Conservation (phyloP, 2,888 invertebrate genomes). For the Mesodorylaimus sp. region DNA sequence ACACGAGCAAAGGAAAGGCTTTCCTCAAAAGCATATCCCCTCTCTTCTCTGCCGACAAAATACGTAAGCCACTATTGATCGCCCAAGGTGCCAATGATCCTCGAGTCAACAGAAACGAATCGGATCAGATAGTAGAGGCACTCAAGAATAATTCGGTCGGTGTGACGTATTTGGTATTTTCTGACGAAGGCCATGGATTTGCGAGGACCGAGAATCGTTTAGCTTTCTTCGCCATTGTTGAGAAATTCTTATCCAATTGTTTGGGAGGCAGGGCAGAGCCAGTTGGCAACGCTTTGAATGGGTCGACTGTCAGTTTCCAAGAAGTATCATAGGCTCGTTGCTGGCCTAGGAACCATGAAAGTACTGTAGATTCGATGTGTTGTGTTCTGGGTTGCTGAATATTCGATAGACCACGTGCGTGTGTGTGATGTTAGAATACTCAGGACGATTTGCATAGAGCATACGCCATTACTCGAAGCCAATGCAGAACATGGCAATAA, state of each 20-base stretch:
- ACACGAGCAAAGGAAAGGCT: background rate
- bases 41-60: slow-evolving; percentile 4
- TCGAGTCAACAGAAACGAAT: slow-evolving; percentile 24
- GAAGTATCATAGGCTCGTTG: too few species aligned
- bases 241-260: slow-evolving; percentile 5
- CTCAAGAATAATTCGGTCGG: background rate
- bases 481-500: too few species aligned
- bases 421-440: too few species aligned
- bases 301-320: too few species aligned
- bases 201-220: slow-evolving; percentile 11
- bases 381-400: too few species aligned
- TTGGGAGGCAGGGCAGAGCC: slow-evolving; percentile 7
- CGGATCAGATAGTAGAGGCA: slow-evolving; percentile 13
- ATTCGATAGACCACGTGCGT: too few species aligned
- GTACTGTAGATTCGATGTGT: too few species aligned
- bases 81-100: slow-evolving; percentile 28
- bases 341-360: too few species aligned
- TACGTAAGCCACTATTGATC: slow-evolving; percentile 22
- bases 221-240: slow-evolving; percentile 1
- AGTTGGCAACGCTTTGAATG: background rate
- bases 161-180: slow-evolving; percentile 3
- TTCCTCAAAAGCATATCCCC: slow-evolving; percentile 1
- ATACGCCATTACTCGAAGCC: too few species aligned
- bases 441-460: too few species aligned
- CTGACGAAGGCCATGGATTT: slow-evolving; percentile 3